Base-by-base conservation (phyloP, 1,140 invertebrate genomes). In the Drosophila subobscura region DNA sequence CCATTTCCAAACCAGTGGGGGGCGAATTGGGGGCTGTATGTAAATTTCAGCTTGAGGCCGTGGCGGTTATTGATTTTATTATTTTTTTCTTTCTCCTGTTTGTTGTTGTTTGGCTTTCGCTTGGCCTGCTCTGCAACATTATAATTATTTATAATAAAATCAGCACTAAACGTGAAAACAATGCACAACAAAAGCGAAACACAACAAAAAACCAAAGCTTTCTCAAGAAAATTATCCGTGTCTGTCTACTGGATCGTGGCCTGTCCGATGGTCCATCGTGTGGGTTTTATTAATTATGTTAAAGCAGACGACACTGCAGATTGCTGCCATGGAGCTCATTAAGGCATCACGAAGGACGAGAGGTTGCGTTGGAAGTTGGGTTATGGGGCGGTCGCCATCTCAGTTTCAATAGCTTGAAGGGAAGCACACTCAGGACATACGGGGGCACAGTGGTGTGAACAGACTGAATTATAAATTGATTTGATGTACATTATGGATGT, bases 111-210 rank as follows among this genome's bases (percentile, higher is more conserved):
- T 49, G n/a, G 37, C 44, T 42, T 59, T 57, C 54, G 42, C 70
- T 52, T 49, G n/a, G 53, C 47, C 57, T 57, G 72, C 61, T 61
- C 61, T 61, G 49, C 47, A 76, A 68, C 61, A 55, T 85, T 68
- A 79, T 84, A 85, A 83, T 83, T 84, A 80, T 84, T 68, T 77
- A 80, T 84, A 85, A 77, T 77, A 85, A 79, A 80, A 85, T 80
- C 72, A 86, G 53, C 75, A 61, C 58, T 68, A 63, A 52, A 60
- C 53, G 53, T 20, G 23, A 63, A 3, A 37, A n/a, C 20, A 45
- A 25, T 53, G 16, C 5, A 3, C 5, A 23, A 8, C 23, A 63
- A 54, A 44, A 63, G 46, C 47, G 46, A 41, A 27, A 53, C 42
- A 14, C 25, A 44, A 6, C 4, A 44, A n/a, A 46, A 55, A 56